Base-by-base conservation (phyloP, 2,888 invertebrate species). In the Leptinotarsa peninsularis region DNA sequence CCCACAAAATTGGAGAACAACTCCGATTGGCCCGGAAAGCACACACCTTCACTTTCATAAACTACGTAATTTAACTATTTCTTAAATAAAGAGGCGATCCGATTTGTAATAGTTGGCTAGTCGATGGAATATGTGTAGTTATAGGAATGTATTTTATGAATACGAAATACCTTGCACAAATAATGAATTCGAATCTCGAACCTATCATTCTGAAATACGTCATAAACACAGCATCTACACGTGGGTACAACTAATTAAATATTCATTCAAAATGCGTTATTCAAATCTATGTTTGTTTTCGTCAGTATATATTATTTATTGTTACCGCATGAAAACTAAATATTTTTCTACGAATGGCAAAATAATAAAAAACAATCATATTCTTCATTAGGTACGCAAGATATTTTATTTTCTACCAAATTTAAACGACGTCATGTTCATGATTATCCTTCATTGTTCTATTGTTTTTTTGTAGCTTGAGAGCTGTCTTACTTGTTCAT, bases 41-140 rank as follows among this genome's bases (percentile, higher is more conserved):
- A 58, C 70, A 70, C 49, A 23, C 70, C 70, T 70, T 56, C 10
- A 56, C 18, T 69, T 33, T n/a, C 33, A 14, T 43, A 69, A 18
- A 33, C 33, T 54, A 27, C 33, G n/a, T 5, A 49, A 23, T 52
- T 13, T 4, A 54, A 68, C 23, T 68, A 27, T 21, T 54, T 27
- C n/a, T 52, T 52, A 14, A 15, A 52, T 43, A 43, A 43, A 43
- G 10, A 0, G 10, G 10, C 5, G 43, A 10, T 13, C 43, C 43
- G 13, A 43, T 43, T 43, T 43, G 13, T 43, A 43, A 43, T 43
- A 43, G 43, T 43, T 43, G 43, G 33, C 33, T 33, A 33, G 43
- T 43, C 43, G 43, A 43, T 43, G 43, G 10, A 43, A 43, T 13
- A 43, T 54, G n/a, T 54, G n/a, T n/a, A 52, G 15, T 17, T 5